These are phyloP conservation scores for Porites divaricata DNA, from an alignment of 92 coral and sea anemone genomes.

Conservation along the genomic window DNA sequence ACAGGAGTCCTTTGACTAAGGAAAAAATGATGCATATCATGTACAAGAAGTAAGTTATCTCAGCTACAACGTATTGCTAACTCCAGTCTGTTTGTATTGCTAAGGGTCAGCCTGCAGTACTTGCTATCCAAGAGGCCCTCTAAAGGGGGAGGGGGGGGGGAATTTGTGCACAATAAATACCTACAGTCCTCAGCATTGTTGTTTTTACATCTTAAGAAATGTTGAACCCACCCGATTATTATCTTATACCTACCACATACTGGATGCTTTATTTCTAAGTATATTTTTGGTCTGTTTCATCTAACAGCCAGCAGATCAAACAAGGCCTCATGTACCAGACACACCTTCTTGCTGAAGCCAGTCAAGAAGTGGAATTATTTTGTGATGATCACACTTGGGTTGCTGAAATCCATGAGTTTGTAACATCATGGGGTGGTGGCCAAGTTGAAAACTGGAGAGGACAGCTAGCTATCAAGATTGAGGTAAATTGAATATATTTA, in stretches of 20 bases:
- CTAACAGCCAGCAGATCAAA: conserved; percentile 75
- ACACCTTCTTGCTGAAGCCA: conserved; percentile 70
- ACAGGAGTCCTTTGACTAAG: conserved; percentile 79
- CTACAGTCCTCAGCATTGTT: too few species aligned
- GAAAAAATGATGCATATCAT: conserved; percentile 72
- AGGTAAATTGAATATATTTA: conserved; percentile 47
- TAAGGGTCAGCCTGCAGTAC: too few species aligned
- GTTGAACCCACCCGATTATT: too few species aligned
- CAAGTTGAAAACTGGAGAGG: conserved; percentile 81
- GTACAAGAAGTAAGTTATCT: conserved; percentile 73
- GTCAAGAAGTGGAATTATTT: conserved; percentile 81
- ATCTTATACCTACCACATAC: too few species aligned
- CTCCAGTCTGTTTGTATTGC: too few species aligned
- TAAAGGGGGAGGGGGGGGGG: too few species aligned
- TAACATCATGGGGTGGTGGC: conserved; percentile 76
- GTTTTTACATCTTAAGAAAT: too few species aligned
- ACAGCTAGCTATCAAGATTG: conserved; percentile 79
- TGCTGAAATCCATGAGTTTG: conserved; percentile 83
- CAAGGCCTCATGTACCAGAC: conserved; percentile 70
- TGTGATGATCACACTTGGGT: conserved; percentile 90
- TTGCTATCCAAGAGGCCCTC: too few species aligned
- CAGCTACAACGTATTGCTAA: background rate
- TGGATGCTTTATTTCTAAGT: too few species aligned
- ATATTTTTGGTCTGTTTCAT: background rate
- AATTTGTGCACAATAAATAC: too few species aligned